Evolutionary conservation across 1,140 invertebrate species (phyloP), one percentile per base, ranked within the genome.

Genomic region (Cyclina sinensis): DNA sequence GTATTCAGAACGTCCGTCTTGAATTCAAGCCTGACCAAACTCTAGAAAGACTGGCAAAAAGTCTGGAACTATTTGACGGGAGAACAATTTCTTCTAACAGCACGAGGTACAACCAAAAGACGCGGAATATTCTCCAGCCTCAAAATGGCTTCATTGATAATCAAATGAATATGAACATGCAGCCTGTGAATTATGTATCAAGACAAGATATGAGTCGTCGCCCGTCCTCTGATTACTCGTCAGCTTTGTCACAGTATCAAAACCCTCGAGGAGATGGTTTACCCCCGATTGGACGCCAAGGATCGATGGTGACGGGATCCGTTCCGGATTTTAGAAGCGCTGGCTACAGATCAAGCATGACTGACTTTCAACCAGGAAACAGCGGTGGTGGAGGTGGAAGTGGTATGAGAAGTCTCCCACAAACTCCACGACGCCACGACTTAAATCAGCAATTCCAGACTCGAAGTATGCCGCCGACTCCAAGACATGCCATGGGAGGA

Each of bases 11-110:
- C 46, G 85, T 87, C 24, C 48, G 70, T 0, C 62, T 87, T 0
- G 85, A 87, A 39, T 87, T 87, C 27, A 87, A 87, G 24, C 85
- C 85, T 27, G 85, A 87, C 32, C 85, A 54, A 21, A 87, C 85
- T n/a, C 30, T 87, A 21, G 85, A 87, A 35, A 12, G 85, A 35
- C 76, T 87, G 35, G 76, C 54, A 0, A 87, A 80, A 62, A 87
- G 85, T 54, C 76, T 87, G 7, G 85, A 87, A 65, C 1, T 87
- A 3, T 87, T 87, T 80, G 76, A 87, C 39, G 85, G 85, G 1
- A 12, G 85, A 21, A 43, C 70, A 24, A 87, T 87, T 0, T 48
- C 74, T n/a, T 79, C 85, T 7, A 87, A 80, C 24, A 76, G 73
- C 4, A 65, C 54, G 1, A 65, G 84, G 39, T 39, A 86, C n/a